A percentile compares a stretch with the other conserved stretches of the same genome.
phyloP scores from a whole-genome alignment of 2,888 invertebrate species.

The Deroplatys truncata region DNA sequence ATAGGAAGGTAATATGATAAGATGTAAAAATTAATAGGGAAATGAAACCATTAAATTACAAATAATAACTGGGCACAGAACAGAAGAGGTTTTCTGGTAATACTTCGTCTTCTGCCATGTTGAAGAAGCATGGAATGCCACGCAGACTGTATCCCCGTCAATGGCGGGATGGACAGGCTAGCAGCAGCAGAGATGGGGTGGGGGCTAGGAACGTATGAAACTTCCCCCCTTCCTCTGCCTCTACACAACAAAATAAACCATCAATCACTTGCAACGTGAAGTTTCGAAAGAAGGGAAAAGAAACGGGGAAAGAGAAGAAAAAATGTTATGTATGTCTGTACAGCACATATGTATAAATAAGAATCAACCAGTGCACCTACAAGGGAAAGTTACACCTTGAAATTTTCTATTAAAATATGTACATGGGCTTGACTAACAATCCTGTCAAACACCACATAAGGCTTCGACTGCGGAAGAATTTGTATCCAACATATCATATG shows the following conservation, averaged over 20 bases:
- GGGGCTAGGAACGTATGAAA: background rate
- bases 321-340: background rate
- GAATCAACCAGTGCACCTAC: conserved; percentile 23
- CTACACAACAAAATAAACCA: conserved; percentile 48
- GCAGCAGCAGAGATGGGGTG: background rate
- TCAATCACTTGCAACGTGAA: conserved; percentile 42
- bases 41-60: too few relatives aligned
- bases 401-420: too few relatives aligned
- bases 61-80: background rate
- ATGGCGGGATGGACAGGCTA: conserved; percentile 7
- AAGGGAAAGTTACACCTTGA: too few relatives aligned
- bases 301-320: conserved; percentile 12
- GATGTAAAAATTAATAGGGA: too few relatives aligned
- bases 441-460: too few relatives aligned
- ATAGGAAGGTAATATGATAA: too few relatives aligned
- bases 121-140: background rate
- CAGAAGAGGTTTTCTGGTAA: background rate
- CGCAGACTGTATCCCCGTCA: background rate
- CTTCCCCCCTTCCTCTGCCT: conserved; percentile 29
- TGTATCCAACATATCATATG: too few relatives aligned
- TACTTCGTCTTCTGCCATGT: background rate
- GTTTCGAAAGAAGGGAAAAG: conserved; percentile 29
- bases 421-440: too few relatives aligned
- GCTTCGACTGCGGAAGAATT: too few relatives aligned
- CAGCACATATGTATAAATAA: conserved; percentile 6